phyloP scores from a whole-genome alignment of 2,113 vertebrate species.

The Cephalopholis sonnerati region DNA sequence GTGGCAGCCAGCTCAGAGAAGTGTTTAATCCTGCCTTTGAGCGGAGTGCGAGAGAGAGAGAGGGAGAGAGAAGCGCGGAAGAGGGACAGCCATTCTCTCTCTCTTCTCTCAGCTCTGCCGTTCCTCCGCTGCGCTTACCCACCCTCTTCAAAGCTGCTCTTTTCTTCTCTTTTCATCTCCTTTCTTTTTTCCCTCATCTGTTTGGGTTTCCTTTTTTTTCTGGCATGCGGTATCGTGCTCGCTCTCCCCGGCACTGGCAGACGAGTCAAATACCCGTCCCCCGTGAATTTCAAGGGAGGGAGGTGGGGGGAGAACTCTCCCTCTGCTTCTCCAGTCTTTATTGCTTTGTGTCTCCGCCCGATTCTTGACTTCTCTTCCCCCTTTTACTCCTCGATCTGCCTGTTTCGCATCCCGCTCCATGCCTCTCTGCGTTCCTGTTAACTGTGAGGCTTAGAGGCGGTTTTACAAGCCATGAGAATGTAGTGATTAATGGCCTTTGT shows the following conservation, averaged over 20 bases:
- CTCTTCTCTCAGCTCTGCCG: slow-evolving; percentile 65
- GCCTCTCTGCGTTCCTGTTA: slow-evolving; percentile 33
- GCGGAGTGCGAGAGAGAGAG: slow-evolving; percentile 61
- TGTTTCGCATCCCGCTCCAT: slow-evolving; percentile 47
- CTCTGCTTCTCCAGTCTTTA: slow-evolving; percentile 55
- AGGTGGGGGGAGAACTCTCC: slow-evolving; percentile 27
- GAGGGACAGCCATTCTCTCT: slow-evolving; percentile 78
- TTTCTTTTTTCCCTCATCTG: slow-evolving; percentile 78
- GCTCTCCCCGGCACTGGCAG: slow-evolving; percentile 69
- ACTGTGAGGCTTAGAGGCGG: slow-evolving; percentile 36
- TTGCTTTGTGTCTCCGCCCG: slow-evolving; percentile 63
- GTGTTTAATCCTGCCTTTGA: slow-evolving; percentile 84
- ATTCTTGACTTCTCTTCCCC: slow-evolving; percentile 64
- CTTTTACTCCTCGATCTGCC: slow-evolving; percentile 50
- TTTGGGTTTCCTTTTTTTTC: slow-evolving; percentile 76
- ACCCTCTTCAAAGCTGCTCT: slow-evolving; percentile 82
- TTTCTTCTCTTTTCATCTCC: slow-evolving; percentile 78
- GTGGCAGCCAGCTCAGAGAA: slow-evolving; percentile 79
- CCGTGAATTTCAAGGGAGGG: slow-evolving; percentile 57
- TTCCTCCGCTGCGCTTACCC: slow-evolving; percentile 73
- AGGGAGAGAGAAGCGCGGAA: slow-evolving; percentile 64
- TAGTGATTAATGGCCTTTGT: slow-evolving; percentile 64
- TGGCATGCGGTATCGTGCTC: slow-evolving; percentile 67
- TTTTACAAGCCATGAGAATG: slow-evolving; percentile 54
- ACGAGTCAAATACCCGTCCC: slow-evolving; percentile 73